Percentiles rank a stretch among this genome's conserved stretches.
Conservation (phyloP, 2,888 invertebrate genomes). For the Halocaridina rubra region DNA sequence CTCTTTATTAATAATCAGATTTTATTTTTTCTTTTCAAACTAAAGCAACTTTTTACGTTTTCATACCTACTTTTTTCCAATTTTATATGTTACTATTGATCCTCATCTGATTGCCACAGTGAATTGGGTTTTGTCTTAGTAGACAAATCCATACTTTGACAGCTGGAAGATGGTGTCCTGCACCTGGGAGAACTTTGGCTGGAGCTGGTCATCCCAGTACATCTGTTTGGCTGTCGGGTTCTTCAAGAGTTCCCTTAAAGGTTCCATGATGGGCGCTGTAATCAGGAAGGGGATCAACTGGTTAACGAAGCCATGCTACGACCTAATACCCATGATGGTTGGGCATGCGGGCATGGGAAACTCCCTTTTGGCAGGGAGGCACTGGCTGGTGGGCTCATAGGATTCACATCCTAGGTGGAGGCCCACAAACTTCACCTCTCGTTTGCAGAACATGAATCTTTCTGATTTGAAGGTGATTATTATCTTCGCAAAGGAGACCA, state of each 20-base stretch:
- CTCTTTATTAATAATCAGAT: too few species aligned
- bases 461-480: background rate
- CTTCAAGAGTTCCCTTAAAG: background rate
- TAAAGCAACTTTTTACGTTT: too few species aligned
- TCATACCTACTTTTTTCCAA: too few species aligned
- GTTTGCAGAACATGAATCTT: background rate
- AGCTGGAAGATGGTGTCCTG: too few species aligned
- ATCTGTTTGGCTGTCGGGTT: background rate
- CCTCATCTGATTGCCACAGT: background rate
- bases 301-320: background rate
- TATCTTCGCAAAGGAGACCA: background rate
- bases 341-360: background rate
- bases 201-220: background rate
- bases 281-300: background rate
- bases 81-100: too few species aligned
- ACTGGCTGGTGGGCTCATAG: background rate
- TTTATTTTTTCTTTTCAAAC: too few species aligned
- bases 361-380: background rate
- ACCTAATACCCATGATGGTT: background rate
- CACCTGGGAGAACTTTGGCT: background rate
- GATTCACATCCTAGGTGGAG: background rate
- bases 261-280: background rate
- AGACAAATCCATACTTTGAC: background rate
- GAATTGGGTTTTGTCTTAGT: background rate
- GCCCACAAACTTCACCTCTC: background rate